Evolutionary conservation across 2,113 vertebrate genomes (phyloP).

Genomic region (Girardinichthys multiradiatus): DNA sequence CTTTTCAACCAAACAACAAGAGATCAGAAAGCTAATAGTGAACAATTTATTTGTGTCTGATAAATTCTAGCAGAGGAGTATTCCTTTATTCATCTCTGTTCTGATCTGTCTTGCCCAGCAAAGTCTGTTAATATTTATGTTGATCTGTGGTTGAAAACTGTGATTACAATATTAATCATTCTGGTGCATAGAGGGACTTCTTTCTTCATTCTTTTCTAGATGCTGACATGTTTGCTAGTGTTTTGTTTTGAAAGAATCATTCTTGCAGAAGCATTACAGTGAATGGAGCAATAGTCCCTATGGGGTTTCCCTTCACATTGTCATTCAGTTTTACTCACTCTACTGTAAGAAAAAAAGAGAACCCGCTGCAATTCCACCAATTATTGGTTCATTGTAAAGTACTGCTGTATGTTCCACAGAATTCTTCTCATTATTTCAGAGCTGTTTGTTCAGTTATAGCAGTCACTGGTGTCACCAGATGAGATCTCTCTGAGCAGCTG

Average conservation of each 20-base stretch:
- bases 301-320: slow-evolving; percentile 35
- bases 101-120: background rate
- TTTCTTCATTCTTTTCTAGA: slow-evolving; percentile 19
- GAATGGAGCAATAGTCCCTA: slow-evolving; percentile 33
- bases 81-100: background rate
- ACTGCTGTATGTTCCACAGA: slow-evolving; percentile 39
- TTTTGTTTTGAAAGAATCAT: slow-evolving; percentile 24
- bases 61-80: background rate
- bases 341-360: slow-evolving; percentile 28
- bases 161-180: background rate
- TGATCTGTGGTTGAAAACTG: background rate
- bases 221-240: slow-evolving; percentile 22
- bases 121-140: background rate
- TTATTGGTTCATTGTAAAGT: slow-evolving; percentile 56
- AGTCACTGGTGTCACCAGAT: slow-evolving; percentile 80
- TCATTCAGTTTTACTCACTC: slow-evolving; percentile 43
- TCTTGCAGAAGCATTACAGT: slow-evolving; percentile 8
- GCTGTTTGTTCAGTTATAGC: slow-evolving; percentile 67
- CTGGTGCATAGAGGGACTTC: slow-evolving; percentile 13
- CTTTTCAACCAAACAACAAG: slow-evolving; percentile 9
- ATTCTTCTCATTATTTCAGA: slow-evolving; percentile 66
- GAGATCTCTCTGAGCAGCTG: slow-evolving; percentile 89
- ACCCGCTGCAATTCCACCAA: slow-evolving; percentile 34
- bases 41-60: background rate
- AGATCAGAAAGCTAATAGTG: slow-evolving; percentile 3